These are phyloP conservation scores for Lepetodrilus schrolli DNA, from an alignment of 2,888 invertebrate genomes.

Conservation along the genomic window DNA sequence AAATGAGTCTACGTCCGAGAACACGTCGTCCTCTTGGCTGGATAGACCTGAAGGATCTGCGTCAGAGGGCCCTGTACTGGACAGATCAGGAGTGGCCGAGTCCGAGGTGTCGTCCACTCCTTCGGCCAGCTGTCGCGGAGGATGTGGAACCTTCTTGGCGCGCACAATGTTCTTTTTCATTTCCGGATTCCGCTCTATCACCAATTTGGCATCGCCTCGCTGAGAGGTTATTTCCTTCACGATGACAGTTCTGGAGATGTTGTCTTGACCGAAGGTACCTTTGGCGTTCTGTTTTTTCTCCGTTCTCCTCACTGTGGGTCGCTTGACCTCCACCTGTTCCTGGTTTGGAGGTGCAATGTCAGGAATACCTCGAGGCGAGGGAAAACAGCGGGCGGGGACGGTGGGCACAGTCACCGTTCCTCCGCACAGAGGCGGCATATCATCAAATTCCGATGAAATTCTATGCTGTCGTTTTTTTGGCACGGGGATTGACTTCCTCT, in stretches of 20 bases:
- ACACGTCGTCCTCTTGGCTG: conserved; percentile 41
- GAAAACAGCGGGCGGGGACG: not conserved
- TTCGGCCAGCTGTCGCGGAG: conserved; percentile 42
- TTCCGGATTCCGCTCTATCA: conserved; percentile 41
- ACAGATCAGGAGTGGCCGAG: conserved; percentile 35
- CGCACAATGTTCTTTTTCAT: conserved; percentile 44
- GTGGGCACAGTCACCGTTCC: not conserved
- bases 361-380: not conserved
- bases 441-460: conserved; percentile 2
- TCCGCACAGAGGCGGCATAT: conserved; percentile 29
- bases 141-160: conserved; percentile 45
- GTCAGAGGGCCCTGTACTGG: conserved; percentile 40
- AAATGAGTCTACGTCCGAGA: conserved; percentile 31
- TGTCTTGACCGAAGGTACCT: conserved; percentile 5
- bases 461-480: conserved; percentile 1
- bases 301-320: conserved; percentile 39
- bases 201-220: conserved; percentile 42
- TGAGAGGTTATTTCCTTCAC: conserved; percentile 41
- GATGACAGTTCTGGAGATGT: conserved; percentile 29
- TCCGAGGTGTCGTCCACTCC: conserved; percentile 38
- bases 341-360: conserved; percentile 50
- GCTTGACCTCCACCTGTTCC: conserved; percentile 48
- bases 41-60: conserved; percentile 38
- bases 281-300: conserved; percentile 7
- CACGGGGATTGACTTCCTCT: conserved; percentile 7